These are phyloP conservation scores for Toxotes jaculatrix DNA, from an alignment of 2,113 vertebrate species.

Conservation along the genomic window DNA sequence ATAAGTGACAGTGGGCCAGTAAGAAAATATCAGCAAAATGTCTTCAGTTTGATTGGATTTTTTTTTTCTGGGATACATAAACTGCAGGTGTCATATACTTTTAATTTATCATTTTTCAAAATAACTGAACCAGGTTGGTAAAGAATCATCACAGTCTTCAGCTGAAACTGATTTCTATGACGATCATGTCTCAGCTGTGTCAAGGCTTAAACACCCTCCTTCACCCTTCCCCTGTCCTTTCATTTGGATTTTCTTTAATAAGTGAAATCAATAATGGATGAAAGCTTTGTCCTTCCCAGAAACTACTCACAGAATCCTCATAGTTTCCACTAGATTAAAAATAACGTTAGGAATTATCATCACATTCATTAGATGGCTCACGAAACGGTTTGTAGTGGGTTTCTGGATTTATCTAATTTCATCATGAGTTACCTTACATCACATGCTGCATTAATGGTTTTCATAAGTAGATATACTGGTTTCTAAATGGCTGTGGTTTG, in stretches of 20 bases:
- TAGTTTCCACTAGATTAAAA: slow-evolving; percentile 15
- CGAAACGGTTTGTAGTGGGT: no score
- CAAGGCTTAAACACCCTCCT: neutral
- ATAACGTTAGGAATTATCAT: neutral
- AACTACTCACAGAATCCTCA: neutral
- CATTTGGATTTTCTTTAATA: slow-evolving; percentile 45
- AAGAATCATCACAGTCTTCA: neutral
- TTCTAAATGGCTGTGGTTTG: no score
- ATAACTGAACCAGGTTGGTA: no score
- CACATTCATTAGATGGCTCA: neutral
- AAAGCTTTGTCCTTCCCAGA: slow-evolving; percentile 15
- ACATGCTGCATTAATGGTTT: neutral
- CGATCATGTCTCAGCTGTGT: neutral
- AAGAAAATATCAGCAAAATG: neutral
- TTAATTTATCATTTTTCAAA: no score
- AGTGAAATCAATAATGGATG: slow-evolving; percentile 40
- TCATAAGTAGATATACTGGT: neutral
- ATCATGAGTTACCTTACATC: neutral
- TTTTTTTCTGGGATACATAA: neutral
- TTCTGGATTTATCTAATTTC: neutral
- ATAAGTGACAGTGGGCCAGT: neutral
- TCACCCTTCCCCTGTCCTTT: slow-evolving; percentile 23
- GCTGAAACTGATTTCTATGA: slow-evolving; percentile 18
- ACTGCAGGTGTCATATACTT: no score
- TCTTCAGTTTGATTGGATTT: no score